Evolutionary conservation across 2,113 vertebrate species (phyloP).

Genomic region (Labrus mixtus): DNA sequence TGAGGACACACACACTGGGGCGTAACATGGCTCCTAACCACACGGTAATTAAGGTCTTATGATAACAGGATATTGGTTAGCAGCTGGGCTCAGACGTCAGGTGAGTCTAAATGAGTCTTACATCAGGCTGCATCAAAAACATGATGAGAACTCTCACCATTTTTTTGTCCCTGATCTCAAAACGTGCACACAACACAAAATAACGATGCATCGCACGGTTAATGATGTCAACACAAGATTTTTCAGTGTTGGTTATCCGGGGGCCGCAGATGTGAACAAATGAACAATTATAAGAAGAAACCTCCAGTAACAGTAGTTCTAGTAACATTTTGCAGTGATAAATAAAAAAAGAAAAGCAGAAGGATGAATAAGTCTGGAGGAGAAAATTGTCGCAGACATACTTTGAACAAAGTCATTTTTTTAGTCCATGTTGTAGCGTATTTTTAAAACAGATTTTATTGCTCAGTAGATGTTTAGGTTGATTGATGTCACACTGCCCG

Average conservation of each 20-base stretch:
- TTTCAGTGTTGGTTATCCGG: background rate
- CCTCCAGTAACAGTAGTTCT: too few relatives aligned
- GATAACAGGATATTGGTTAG: background rate
- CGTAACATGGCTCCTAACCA: slow-evolving; percentile 6
- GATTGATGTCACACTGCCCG: too few relatives aligned
- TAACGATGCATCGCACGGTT: too few relatives aligned
- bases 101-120: too few relatives aligned
- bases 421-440: background rate
- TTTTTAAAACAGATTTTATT: too few relatives aligned
- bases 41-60: slow-evolving; percentile 18
- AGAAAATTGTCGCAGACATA: background rate
- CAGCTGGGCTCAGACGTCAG: background rate
- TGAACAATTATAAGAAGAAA: too few relatives aligned
- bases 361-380: background rate
- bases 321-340: too few relatives aligned
- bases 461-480: too few relatives aligned
- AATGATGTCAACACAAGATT: too few relatives aligned
- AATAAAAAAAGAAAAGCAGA: too few relatives aligned
- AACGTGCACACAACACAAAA: background rate
- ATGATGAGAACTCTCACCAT: too few relatives aligned
- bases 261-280: background rate
- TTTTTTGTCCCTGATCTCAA: background rate
- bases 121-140: background rate
- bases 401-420: background rate
- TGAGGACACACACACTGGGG: background rate